phyloP scores from a whole-genome alignment of 2,113 vertebrate genomes.

The Brevimyrus niger region DNA sequence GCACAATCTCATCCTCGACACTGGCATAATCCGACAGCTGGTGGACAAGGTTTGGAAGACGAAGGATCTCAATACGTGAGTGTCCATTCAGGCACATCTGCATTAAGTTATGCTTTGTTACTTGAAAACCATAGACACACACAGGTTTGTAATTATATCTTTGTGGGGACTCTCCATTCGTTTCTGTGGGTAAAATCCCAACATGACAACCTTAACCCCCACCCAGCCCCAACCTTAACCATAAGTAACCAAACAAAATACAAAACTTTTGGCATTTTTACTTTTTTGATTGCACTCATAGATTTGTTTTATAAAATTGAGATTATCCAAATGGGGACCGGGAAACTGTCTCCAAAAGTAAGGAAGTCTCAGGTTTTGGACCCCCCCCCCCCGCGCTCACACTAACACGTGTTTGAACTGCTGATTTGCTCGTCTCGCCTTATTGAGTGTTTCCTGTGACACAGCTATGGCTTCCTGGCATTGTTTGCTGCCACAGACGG shows the following conservation, averaged over 20 bases:
- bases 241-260: no score
- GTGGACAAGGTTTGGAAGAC: conserved; percentile 92
- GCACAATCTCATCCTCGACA: conserved; percentile 95
- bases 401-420: background rate
- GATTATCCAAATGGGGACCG: no score
- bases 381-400: background rate
- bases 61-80: conserved; percentile 92
- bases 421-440: background rate
- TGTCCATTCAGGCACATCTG: background rate
- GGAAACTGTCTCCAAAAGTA: no score
- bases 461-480: conserved; percentile 92
- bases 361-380: no score
- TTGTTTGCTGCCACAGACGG: conserved; percentile 90
- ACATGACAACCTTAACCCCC: no score
- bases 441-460: conserved; percentile 24
- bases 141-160: background rate
- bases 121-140: background rate
- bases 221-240: no score
- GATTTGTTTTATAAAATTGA: no score
- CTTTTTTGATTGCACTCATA: no score
- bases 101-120: background rate
- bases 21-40: conserved; percentile 87
- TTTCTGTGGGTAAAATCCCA: no score
- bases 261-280: no score
- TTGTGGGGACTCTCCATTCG: no score